Evolutionary conservation across 2,888 invertebrate genomes (phyloP), one percentile per base, ranked within the genome.

Genomic region (Eupithecia subumbrata): DNA sequence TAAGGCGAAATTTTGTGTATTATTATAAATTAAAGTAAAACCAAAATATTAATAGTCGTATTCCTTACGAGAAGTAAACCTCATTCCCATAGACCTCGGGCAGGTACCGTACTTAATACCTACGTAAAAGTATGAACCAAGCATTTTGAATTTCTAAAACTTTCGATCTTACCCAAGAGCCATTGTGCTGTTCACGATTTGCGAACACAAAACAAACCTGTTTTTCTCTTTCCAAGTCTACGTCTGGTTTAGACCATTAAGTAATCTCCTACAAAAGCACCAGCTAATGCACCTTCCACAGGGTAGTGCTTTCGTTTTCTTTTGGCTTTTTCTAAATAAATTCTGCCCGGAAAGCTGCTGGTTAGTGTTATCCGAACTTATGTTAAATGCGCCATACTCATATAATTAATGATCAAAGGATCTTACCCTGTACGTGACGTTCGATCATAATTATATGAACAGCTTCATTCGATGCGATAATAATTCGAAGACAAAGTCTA

Each of bases 171-270:
- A 72, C 74, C 52, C 75, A 80, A 79, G 78, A 79, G 77, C 79
- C 67, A 70, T 80, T 80, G 80, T 81, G 76, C 75, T 73, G 75
- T 82, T 83, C 82, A 81, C 82, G 82, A 83, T 83, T 84, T 83
- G 81, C 76, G 81, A 82, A 84, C 83, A 86, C 84, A 85, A 87
- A 85, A 85, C 83, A 84, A 84, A 84, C 84, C 78, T 80, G 80
- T 80, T 82, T 82, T 82, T 82, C 82, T 78, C 69, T 84, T 84
- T 82, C 79, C 80, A 84, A 77, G 82, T 85, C 84, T 76, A 79
- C 84, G 85, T 87, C 87, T 87, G 84, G 87, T 83, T 85, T 84
- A 83, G 83, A 87, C 87, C 87, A 88, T 88, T 88, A 89, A 86
- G 86, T 89, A 88, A 88, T 89, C 87, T 87, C 81, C 84, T 84